Conservation (phyloP, 2,797 vertebrate species). For the Microcaecilia unicolor region DNA sequence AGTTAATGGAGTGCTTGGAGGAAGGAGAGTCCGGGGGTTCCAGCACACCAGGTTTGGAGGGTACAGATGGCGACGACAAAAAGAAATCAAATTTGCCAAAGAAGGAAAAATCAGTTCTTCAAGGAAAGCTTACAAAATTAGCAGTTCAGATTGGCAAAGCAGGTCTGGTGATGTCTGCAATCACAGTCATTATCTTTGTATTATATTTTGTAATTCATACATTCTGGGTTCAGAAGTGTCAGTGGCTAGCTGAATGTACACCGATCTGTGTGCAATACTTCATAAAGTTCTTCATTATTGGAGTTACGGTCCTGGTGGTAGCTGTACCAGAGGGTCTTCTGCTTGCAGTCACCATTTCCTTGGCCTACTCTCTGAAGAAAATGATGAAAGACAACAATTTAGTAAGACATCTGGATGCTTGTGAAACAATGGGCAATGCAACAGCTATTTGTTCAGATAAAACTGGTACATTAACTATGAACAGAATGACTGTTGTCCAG, state of each 20-base stretch:
- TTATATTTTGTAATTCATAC: slow-evolving; percentile 90
- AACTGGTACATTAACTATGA: slow-evolving; percentile 96
- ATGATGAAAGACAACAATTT: slow-evolving; percentile 99
- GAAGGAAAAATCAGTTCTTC: slow-evolving; percentile 97
- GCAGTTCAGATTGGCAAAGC: slow-evolving; percentile 98
- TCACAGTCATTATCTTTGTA: slow-evolving; percentile 95
- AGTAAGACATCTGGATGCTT: slow-evolving; percentile 94
- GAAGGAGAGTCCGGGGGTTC: no score
- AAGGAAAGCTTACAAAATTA: slow-evolving; percentile 94
- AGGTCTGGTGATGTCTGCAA: slow-evolving; percentile 96
- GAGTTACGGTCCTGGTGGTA: slow-evolving; percentile 94
- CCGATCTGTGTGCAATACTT: slow-evolving; percentile 97
- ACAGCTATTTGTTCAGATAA: slow-evolving; percentile 98
- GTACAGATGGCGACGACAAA: slow-evolving; percentile 82
- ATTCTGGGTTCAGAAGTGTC: slow-evolving; percentile 85
- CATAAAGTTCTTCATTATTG: slow-evolving; percentile 98
- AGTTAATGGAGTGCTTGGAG: no score
- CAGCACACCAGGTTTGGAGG: no score
- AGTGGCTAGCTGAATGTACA: slow-evolving; percentile 86
- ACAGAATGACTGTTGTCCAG: slow-evolving; percentile 97
- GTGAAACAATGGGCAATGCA: slow-evolving; percentile 98
- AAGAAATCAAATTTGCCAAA: slow-evolving; percentile 87
- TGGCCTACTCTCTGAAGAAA: slow-evolving; percentile 92
- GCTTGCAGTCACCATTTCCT: slow-evolving; percentile 93
- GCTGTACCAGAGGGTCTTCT: slow-evolving; percentile 96